A percentile compares a stretch with the other conserved stretches of the same genome.
Evolutionary conservation across 2,797 vertebrate species (phyloP).

Genomic region (Labeo calbasu): DNA sequence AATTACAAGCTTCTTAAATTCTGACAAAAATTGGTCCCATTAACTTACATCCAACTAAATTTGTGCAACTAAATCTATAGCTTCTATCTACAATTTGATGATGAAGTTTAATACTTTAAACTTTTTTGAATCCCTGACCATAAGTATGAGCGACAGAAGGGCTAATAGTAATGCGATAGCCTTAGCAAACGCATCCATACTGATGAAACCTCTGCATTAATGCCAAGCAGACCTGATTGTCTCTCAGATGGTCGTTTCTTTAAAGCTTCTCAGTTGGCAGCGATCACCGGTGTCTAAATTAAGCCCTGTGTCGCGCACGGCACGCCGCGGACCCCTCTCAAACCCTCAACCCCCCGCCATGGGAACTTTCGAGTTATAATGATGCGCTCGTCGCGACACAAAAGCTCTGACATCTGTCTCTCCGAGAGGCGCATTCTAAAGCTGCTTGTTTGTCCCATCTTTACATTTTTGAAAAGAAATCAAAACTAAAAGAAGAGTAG

Average conservation of each 20-base stretch:
- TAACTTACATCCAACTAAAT: not conserved
- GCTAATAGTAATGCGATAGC: not conserved
- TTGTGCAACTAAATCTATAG: not conserved
- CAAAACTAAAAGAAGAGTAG: constrained; percentile 72
- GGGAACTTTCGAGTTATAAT: constrained; percentile 85
- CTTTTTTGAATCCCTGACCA: not conserved
- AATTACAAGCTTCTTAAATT: not conserved
- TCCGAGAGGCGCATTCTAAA: constrained; percentile 76
- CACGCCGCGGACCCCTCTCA: constrained; percentile 67
- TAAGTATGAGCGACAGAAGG: not conserved
- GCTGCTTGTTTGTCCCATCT: constrained; percentile 76
- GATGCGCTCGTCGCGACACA: constrained; percentile 75
- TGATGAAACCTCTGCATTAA: constrained; percentile 4
- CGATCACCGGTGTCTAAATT: constrained; percentile 77
- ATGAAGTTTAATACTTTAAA: not conserved
- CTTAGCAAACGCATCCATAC: not conserved
- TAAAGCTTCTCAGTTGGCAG: constrained; percentile 78
- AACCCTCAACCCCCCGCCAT: constrained; percentile 72
- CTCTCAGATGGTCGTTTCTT: constrained; percentile 77
- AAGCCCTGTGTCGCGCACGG: constrained; percentile 77
- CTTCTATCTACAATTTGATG: not conserved
- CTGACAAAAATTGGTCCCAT: not conserved
- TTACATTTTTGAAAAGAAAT: constrained; percentile 75
- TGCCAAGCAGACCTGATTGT: constrained; percentile 78
- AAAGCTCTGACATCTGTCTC: constrained; percentile 84